Percentiles rank a stretch among this genome's conserved stretches.
phyloP scores from a whole-genome alignment of 2,797 vertebrate species.

The Anguilla anguilla region DNA sequence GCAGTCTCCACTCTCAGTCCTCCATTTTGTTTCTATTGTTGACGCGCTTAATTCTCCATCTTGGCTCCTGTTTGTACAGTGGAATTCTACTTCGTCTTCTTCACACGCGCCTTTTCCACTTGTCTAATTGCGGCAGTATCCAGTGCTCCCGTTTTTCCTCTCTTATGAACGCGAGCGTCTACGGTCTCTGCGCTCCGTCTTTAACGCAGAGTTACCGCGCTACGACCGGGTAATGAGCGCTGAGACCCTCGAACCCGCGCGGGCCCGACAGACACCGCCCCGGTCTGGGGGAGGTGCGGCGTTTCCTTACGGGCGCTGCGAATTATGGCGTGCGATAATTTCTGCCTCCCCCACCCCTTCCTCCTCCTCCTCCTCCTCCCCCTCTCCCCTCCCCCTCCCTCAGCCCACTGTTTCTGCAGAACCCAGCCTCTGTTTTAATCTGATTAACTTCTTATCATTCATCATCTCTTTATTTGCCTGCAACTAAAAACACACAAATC shows the following conservation, averaged over 20 bases:
- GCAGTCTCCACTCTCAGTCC: neutral
- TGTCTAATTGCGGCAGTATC: neutral
- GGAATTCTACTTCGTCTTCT: neutral
- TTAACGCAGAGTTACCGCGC: no score
- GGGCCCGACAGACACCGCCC: neutral
- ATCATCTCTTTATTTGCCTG: constrained; percentile 22
- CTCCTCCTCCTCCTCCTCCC: neutral
- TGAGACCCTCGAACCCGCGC: neutral
- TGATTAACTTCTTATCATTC: constrained; percentile 44
- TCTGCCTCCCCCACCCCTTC: neutral
- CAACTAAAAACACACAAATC: constrained; percentile 28
- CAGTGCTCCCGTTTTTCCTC: neutral
- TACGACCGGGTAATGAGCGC: no score
- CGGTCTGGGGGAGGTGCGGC: neutral
- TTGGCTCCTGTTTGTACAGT: neutral
- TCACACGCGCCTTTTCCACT: neutral
- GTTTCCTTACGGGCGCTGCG: neutral
- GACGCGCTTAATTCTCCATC: neutral
- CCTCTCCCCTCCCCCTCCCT: neutral
- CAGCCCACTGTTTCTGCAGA: constrained; percentile 31
- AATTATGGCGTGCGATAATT: neutral
- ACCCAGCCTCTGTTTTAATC: constrained; percentile 43
- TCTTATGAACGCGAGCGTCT: neutral
- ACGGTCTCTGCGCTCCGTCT: no score
- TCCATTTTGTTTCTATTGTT: neutral